Percentiles rank a stretch among this genome's conserved stretches.
Evolutionary conservation across 2,888 invertebrate genomes (phyloP).

Genomic region (Epistrophe eligans): DNA sequence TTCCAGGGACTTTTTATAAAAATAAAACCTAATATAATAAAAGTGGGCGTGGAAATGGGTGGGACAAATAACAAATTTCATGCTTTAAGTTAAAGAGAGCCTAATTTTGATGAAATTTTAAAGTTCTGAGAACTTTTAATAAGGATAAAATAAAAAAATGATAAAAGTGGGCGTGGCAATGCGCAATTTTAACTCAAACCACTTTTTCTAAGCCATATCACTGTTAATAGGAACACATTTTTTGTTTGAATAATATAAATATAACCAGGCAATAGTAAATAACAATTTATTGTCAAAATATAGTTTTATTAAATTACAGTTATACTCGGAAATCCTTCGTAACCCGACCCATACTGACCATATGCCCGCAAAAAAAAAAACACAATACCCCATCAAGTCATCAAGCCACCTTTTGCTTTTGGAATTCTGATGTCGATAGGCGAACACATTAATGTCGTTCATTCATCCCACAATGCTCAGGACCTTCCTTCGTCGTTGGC

Average conservation of each 20-base stretch:
- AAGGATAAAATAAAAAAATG: no score
- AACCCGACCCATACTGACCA: conserved; percentile 11
- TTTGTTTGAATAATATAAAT: neutral
- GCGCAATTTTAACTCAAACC: no score
- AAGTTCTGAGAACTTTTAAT: no score
- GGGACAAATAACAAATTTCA: no score
- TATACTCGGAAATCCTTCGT: neutral
- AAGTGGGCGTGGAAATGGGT: no score
- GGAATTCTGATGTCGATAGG: conserved; percentile 62
- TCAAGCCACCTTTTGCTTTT: conserved; percentile 22
- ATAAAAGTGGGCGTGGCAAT: no score
- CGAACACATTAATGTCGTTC: conserved; percentile 68
- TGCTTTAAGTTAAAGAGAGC: no score
- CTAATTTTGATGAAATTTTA: no score
- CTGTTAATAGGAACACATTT: no score
- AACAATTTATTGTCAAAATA: conserved; percentile 13
- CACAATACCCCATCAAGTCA: conserved; percentile 13
- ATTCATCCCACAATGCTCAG: conserved; percentile 63
- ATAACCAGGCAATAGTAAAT: neutral
- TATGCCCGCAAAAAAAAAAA: neutral
- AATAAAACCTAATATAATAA: no score
- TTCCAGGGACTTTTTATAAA: no score
- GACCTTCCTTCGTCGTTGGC: conserved; percentile 2
- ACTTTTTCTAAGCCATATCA: no score
- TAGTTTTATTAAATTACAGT: conserved; percentile 20